Percentiles rank a stretch among this genome's conserved stretches.
phyloP scores from a whole-genome alignment of 2,797 vertebrate species.

The Hydrolagus colliei region DNA sequence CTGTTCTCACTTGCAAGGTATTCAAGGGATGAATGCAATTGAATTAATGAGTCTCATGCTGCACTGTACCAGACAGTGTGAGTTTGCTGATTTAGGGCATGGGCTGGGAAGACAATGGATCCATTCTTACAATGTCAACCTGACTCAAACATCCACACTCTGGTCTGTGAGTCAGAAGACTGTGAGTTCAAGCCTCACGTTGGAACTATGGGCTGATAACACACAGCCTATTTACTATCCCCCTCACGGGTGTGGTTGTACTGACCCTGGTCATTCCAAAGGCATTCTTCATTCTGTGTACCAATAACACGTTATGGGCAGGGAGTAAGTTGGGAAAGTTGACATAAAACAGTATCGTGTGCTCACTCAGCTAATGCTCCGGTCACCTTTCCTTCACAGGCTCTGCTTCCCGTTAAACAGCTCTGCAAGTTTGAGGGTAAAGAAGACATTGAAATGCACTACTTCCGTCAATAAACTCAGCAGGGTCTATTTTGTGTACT shows the following conservation, averaged over 20 bases:
- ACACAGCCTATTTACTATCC: not conserved
- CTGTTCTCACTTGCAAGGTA: not conserved
- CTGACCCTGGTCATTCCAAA: not conserved
- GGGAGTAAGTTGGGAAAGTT: not conserved
- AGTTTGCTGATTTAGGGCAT: too few relatives aligned
- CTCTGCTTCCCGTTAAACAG: not conserved
- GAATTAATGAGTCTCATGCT: too few relatives aligned
- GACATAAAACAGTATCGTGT: not conserved
- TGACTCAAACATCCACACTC: not conserved
- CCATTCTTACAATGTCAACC: not conserved
- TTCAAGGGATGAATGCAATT: too few relatives aligned
- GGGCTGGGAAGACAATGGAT: not conserved
- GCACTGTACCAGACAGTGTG: too few relatives aligned
- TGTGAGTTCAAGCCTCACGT: not conserved
- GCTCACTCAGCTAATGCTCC: not conserved
- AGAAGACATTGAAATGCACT: not conserved
- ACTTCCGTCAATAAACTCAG: too few relatives aligned
- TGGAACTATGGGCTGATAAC: not conserved
- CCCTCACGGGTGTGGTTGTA: not conserved
- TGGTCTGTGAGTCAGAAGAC: not conserved
- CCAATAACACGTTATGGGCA: not conserved
- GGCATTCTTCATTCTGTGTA: not conserved
- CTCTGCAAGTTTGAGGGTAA: not conserved
- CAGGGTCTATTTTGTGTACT: too few relatives aligned
- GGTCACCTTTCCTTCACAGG: not conserved